Conservation (phyloP, 1,140 invertebrate genomes). For the Aphelinus atriplicis region DNA sequence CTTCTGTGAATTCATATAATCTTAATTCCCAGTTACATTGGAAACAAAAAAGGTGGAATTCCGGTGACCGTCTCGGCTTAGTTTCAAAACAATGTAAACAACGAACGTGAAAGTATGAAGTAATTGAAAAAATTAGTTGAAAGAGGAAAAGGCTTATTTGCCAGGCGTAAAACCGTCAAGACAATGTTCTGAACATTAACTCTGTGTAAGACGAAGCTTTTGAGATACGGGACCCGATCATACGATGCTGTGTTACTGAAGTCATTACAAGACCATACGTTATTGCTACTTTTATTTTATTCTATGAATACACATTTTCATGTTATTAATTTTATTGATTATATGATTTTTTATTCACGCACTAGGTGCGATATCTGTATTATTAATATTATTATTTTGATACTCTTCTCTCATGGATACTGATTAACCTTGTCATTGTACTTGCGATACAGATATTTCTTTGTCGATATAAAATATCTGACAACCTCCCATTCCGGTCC, state of each 20-base stretch:
- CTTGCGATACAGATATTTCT: slow-evolving; percentile 54
- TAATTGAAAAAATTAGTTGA: no score
- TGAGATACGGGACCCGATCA: slow-evolving; percentile 52
- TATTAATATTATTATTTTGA: slow-evolving; percentile 52
- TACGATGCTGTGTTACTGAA: slow-evolving; percentile 67
- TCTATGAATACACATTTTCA: slow-evolving; percentile 60
- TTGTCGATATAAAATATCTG: slow-evolving; percentile 17
- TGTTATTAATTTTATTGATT: slow-evolving; percentile 66
- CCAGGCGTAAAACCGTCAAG: no score
- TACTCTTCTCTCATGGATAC: slow-evolving; percentile 45
- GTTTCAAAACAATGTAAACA: no score
- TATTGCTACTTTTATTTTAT: slow-evolving; percentile 65
- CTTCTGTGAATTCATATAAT: slow-evolving; percentile 31
- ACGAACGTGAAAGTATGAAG: no score
- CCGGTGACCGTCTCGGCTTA: neutral
- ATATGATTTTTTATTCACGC: slow-evolving; percentile 55
- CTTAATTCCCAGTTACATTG: slow-evolving; percentile 13
- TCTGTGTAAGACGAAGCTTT: slow-evolving; percentile 27
- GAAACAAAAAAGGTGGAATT: slow-evolving; percentile 1
- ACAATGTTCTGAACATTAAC: no score
- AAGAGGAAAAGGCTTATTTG: no score
- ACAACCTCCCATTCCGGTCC: slow-evolving; percentile 46
- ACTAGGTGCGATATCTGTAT: slow-evolving; percentile 49
- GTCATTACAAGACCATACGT: slow-evolving; percentile 64
- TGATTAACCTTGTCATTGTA: slow-evolving; percentile 47